phyloP scores from a whole-genome alignment of 2,113 vertebrate genomes.

The Tauraco erythrolophus region DNA sequence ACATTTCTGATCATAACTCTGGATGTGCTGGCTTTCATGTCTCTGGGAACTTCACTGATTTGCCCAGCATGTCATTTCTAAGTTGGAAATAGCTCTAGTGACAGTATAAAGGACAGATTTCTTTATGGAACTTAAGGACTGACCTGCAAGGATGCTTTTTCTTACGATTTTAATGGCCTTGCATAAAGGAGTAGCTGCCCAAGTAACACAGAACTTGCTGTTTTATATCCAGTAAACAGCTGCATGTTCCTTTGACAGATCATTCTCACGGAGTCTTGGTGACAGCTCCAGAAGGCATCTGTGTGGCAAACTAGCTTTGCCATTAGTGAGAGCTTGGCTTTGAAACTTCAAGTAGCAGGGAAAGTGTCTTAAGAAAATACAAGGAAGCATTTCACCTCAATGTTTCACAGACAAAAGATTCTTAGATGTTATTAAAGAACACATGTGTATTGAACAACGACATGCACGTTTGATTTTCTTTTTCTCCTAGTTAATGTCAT shows the following conservation, averaged over 20 bases:
- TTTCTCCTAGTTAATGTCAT: not conserved
- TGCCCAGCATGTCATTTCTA: not conserved
- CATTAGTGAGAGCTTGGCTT: not conserved
- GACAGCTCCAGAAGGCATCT: not conserved
- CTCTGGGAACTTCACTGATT: not conserved
- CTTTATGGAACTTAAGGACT: not conserved
- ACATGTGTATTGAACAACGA: fast-evolving
- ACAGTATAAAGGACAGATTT: not conserved
- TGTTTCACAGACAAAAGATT: not conserved
- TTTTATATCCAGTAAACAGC: not conserved
- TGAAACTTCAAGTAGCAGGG: not conserved
- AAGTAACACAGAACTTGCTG: not conserved
- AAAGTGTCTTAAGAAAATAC: not conserved
- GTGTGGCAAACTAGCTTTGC: not conserved
- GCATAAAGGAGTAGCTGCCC: not conserved
- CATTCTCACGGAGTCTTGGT: not conserved
- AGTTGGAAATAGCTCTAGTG: not conserved
- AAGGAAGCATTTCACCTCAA: not conserved
- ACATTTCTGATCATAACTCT: not conserved
- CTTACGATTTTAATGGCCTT: not conserved
- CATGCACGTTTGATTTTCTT: fast-evolving
- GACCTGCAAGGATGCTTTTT: not conserved
- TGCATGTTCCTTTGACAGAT: not conserved
- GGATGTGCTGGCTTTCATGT: not conserved
- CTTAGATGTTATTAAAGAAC: not conserved